Base-by-base conservation (phyloP, 2,888 invertebrate genomes). In the Ochropacha duplaris region DNA sequence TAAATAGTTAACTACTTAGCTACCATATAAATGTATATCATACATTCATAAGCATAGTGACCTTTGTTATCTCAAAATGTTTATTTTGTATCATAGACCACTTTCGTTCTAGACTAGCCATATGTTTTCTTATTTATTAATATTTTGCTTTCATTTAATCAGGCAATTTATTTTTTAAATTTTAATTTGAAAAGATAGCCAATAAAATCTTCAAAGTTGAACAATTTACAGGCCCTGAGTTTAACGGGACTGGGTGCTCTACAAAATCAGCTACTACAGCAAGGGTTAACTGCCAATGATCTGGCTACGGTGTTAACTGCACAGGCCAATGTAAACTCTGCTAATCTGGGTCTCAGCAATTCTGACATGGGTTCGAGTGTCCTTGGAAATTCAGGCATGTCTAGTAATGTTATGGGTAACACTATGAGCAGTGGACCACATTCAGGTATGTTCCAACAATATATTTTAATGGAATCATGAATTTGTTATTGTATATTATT, bases 201-300 rank as follows among this genome's bases (percentile, higher is more conserved):
- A 22, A 9, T 55, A 44, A 44, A 44, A 44, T 16, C 19, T n/a
- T 44, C 9, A 44, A 8, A 44, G 44, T 50, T 22, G n/a, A 31
- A 54, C 36, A 34, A 22, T 62, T 86, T 85, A 52, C 72, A 93
- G 91, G 93, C 93, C 12, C 68, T 93, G 49, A 87, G 92, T 49
- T 78, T 93, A 49, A 86, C 89, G 4, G 92, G 93, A 9, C 66
- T 93, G 16, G 92, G 93, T 39, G 91, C 92, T 11, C 80, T 93
- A 4, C 93, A 93, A 62, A 92, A 91, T 69, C 93, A 93, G 68
- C 74, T 93, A 9, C 77, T 93, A 1, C 93, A 93, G 61, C 93
- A 93, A 77, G 93, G 93, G 2, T 73, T 92, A 26, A 91, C 92
- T 1, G 92, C 92, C 4, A 90, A 70, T 65, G 92, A 92, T 57